Conservation (phyloP, 2,888 invertebrate genomes). For the Eupithecia centaureata region DNA sequence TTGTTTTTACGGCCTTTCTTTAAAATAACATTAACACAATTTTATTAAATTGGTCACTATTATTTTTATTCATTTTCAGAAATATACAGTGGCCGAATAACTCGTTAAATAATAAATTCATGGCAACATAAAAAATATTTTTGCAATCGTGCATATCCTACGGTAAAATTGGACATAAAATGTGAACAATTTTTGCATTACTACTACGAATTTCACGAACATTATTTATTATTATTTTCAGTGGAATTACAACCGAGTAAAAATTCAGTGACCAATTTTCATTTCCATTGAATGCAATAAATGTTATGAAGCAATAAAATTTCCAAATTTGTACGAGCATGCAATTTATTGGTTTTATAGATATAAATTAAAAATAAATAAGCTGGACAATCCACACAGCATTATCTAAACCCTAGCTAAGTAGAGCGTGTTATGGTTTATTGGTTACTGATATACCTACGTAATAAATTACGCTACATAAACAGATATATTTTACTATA, state of each 20-base stretch:
- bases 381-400: no score
- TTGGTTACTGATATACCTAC: no score
- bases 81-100: background rate
- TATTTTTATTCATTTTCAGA: background rate
- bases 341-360: background rate
- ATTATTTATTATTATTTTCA: background rate
- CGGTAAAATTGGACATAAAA: background rate
- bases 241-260: background rate
- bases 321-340: background rate
- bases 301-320: background rate
- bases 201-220: background rate
- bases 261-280: conserved; percentile 11
- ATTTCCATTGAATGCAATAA: conserved; percentile 3
- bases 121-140: conserved; percentile 1
- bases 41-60: background rate
- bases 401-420: no score
- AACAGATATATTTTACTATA: no score
- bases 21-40: no score
- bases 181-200: background rate
- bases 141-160: background rate
- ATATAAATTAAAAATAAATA: background rate
- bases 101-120: background rate
- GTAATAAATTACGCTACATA: no score
- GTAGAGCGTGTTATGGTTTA: no score
- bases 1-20: no score